Conservation (phyloP, 2,888 invertebrate genomes). For the Sipha maydis region DNA sequence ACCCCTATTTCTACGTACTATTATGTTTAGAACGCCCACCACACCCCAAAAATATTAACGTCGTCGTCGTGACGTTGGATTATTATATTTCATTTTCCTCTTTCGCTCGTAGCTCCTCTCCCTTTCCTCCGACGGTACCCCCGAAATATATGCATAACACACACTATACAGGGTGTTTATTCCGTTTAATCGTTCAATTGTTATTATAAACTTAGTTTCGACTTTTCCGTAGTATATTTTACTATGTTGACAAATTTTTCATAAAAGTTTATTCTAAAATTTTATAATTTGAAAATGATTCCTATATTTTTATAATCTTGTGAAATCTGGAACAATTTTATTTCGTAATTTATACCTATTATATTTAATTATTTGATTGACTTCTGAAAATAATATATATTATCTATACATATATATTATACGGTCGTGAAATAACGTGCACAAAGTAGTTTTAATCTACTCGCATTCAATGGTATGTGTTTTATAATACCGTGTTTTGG, state of each 20-base stretch:
- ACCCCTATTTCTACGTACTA: conserved; percentile 51
- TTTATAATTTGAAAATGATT: background rate
- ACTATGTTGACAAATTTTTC: background rate
- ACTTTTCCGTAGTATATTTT: background rate
- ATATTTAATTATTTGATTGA: too few species aligned
- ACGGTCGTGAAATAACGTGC: background rate
- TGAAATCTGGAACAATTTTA: too few species aligned
- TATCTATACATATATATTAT: too few species aligned
- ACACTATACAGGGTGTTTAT: background rate
- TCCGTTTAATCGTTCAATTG: background rate
- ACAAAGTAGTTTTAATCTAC: background rate
- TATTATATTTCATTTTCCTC: conserved; percentile 26
- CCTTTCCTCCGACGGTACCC: background rate
- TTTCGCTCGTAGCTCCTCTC: background rate
- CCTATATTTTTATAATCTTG: background rate
- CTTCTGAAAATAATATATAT: too few species aligned
- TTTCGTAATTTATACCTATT: too few species aligned
- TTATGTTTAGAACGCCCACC: conserved; percentile 54
- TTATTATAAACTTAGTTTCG: background rate
- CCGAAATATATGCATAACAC: background rate
- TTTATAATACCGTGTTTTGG: background rate
- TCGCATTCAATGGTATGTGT: background rate
- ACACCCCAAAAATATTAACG: conserved; percentile 54
- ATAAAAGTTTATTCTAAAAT: too few species aligned
- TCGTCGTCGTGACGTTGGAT: conserved; percentile 14